Percentiles rank a stretch among this genome's conserved stretches.
Evolutionary conservation across 2,888 invertebrate species (phyloP).

Genomic region (Sepioteuthis lessoniana): DNA sequence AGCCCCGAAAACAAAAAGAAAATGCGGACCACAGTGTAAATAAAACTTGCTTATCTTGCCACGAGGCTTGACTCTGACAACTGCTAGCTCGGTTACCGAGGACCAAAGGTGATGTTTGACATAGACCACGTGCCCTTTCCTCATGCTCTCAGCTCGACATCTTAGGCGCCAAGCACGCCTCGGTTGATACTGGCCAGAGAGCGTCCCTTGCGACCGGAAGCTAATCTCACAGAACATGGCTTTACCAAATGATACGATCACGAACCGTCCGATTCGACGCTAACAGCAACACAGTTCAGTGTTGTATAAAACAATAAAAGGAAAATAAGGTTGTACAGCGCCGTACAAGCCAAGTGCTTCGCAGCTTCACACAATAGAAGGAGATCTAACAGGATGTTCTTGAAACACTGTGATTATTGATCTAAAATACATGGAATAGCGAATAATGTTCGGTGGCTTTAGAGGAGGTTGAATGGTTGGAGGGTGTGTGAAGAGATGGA

Average conservation of each 20-base stretch:
- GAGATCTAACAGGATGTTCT: background rate
- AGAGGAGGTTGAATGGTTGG: no score
- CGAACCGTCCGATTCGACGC: background rate
- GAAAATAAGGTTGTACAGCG: background rate
- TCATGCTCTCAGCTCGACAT: background rate
- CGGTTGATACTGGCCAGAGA: slow-evolving; percentile 18
- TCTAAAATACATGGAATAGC: background rate
- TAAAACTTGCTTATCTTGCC: background rate
- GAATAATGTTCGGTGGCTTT: background rate
- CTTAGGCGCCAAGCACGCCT: slow-evolving; percentile 33
- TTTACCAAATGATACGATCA: slow-evolving; percentile 21
- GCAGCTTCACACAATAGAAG: background rate
- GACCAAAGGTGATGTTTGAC: slow-evolving; percentile 21
- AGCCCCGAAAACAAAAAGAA: background rate
- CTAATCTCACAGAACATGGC: slow-evolving; percentile 7
- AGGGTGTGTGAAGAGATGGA: background rate
- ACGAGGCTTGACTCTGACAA: background rate
- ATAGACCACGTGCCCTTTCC: background rate
- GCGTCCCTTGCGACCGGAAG: slow-evolving; percentile 18
- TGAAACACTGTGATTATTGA: background rate
- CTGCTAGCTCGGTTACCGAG: background rate
- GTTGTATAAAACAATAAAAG: background rate
- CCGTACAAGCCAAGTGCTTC: background rate
- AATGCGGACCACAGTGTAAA: background rate
- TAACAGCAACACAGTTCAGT: background rate